Evolutionary conservation across 2,888 invertebrate species (phyloP), one percentile per base, ranked within the genome.

Genomic region (Crocallis elinguaria): DNA sequence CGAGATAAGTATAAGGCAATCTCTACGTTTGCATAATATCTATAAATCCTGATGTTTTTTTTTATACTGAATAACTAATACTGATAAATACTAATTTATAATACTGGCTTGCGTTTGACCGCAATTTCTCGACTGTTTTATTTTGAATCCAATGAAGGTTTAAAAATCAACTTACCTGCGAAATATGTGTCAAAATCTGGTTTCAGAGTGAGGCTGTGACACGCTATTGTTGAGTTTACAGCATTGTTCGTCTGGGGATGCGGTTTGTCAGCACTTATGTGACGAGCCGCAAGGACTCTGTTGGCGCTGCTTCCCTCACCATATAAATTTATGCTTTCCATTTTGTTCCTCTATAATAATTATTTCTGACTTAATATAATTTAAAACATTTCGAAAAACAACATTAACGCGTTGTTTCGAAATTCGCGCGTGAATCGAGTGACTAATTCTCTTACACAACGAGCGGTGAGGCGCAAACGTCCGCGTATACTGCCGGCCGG

Each of bases 111-210:
- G n/a, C n/a, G n/a, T n/a, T n/a, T n/a, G n/a, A n/a, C n/a, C n/a
- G n/a, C n/a, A n/a, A n/a, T n/a, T n/a, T n/a, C n/a, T n/a, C n/a
- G n/a, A n/a, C n/a, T n/a, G n/a, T n/a, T n/a, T n/a, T n/a, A n/a
- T 19, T 19, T 19, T 19, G 19, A 9, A 25, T 25, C n/a, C n/a
- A n/a, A n/a, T n/a, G n/a, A 8, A 8, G 5, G 27, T 3, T 13
- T 3, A 36, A 29, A 49, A 27, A 37, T 43, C 32, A 42, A 43
- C 45, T 77, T 82, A 92, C 92, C 92, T 84, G 79, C 65, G 39
- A 79, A 72, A 65, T 92, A 91, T 12, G 86, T 68, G 35, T 66
- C 68, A 52, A 90, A 83, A 69, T 88, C 86, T 11, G 92, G 92
- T 58, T 82, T 75, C 53, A 82, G 70, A 62, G 77, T 86, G 67